Evolutionary conservation across 2,888 invertebrate species (phyloP).

Genomic region (Tromatobia lineatoria): DNA sequence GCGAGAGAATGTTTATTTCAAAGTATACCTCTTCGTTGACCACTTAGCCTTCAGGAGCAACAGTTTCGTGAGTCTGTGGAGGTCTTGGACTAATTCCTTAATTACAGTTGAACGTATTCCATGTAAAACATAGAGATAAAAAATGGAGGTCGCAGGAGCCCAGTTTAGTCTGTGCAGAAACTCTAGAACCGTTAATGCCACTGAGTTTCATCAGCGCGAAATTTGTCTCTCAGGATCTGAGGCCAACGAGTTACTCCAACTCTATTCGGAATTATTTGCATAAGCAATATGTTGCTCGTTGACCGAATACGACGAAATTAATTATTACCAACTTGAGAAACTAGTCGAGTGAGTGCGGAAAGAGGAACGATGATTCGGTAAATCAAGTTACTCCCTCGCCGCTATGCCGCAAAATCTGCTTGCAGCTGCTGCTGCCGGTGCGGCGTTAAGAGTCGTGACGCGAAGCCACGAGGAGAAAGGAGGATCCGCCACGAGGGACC

Average conservation of each 20-base stretch:
- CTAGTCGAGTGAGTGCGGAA: slow-evolving; percentile 7
- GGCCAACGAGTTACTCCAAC: slow-evolving; percentile 26
- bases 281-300: slow-evolving; percentile 35
- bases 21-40: slow-evolving; percentile 3
- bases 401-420: slow-evolving; percentile 20
- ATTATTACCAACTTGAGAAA: slow-evolving; percentile 1
- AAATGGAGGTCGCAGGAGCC: not conserved
- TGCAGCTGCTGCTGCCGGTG: slow-evolving; percentile 51
- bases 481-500: slow-evolving; percentile 78
- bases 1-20: not conserved
- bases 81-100: slow-evolving; percentile 8
- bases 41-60: not conserved
- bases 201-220: slow-evolving; percentile 13
- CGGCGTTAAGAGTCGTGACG: slow-evolving; percentile 78
- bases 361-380: slow-evolving; percentile 33
- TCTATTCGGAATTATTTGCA: slow-evolving; percentile 45
- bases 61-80: not conserved
- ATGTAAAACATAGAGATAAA: slow-evolving; percentile 2
- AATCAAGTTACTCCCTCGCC: slow-evolving; percentile 17
- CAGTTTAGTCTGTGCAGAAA: slow-evolving; percentile 24
- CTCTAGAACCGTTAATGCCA: slow-evolving; percentile 15
- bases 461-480: slow-evolving; percentile 79
- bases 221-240: not conserved
- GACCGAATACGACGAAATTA: slow-evolving; percentile 13
- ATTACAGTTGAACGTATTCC: slow-evolving; percentile 6